A percentile compares a stretch with the other conserved stretches of the same genome.
phyloP scores from a whole-genome alignment of 2,797 vertebrate genomes.

The Periophthalmus magnuspinnatus region DNA sequence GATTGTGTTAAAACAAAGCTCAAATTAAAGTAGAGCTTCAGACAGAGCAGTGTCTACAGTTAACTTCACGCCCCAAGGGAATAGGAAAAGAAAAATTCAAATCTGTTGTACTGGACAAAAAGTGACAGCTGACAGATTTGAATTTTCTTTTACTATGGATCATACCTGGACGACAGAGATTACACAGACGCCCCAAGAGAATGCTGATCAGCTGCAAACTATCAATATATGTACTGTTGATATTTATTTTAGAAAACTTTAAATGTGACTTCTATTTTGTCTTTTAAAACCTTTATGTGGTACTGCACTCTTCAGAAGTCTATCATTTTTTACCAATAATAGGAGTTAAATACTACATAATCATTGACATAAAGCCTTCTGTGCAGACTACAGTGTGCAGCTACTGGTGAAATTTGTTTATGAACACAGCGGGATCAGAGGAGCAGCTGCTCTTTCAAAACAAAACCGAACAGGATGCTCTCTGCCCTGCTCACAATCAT shows the following conservation, averaged over 20 bases:
- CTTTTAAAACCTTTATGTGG: neutral
- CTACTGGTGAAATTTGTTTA: slow-evolving; percentile 18
- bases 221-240: too few species aligned
- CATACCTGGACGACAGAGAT: too few species aligned
- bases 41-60: too few species aligned
- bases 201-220: too few species aligned
- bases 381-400: neutral
- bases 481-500: slow-evolving; percentile 21
- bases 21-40: too few species aligned
- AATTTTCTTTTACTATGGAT: too few species aligned
- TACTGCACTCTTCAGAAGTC: neutral
- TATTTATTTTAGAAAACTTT: neutral
- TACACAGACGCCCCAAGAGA: too few species aligned
- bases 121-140: too few species aligned
- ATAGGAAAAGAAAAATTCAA: too few species aligned
- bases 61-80: too few species aligned
- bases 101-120: too few species aligned
- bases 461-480: slow-evolving; percentile 37
- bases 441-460: slow-evolving; percentile 27
- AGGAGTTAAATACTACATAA: neutral
- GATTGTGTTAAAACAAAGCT: too few species aligned
- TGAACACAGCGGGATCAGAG: slow-evolving; percentile 29
- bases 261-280: neutral
- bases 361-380: neutral
- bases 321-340: neutral